phyloP scores from a whole-genome alignment of 2,888 invertebrate species.

The Brachyptera risi region DNA sequence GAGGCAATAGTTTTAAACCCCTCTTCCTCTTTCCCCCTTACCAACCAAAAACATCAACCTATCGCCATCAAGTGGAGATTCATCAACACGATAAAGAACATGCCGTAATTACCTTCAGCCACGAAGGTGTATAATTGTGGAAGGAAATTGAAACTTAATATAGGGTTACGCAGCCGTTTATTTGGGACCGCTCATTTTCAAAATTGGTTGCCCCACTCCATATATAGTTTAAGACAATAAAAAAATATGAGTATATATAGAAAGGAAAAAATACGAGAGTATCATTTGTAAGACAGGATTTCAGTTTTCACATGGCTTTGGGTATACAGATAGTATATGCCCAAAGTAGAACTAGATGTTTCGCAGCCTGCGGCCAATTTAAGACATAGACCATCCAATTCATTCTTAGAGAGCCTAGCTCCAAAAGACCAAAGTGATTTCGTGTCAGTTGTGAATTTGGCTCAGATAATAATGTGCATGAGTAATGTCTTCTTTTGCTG shows the following conservation, averaged over 20 bases:
- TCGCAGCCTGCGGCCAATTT: too few relatives aligned
- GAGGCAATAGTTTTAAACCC: neutral
- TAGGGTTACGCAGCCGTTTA: constrained; percentile 26
- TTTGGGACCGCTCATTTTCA: constrained; percentile 24
- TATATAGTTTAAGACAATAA: constrained; percentile 14
- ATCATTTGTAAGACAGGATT: too few relatives aligned
- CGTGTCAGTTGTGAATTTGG: too few relatives aligned
- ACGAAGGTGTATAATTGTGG: constrained; percentile 32
- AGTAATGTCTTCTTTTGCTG: too few relatives aligned
- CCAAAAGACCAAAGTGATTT: too few relatives aligned
- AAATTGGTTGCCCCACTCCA: constrained; percentile 28
- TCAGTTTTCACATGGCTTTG: too few relatives aligned
- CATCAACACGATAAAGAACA: constrained; percentile 28
- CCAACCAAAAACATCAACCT: neutral
- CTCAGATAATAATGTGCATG: too few relatives aligned
- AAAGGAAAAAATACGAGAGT: neutral
- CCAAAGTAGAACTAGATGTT: too few relatives aligned
- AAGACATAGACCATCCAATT: too few relatives aligned
- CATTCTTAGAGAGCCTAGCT: too few relatives aligned
- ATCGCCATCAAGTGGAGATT: constrained; percentile 21
- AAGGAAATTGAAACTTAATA: constrained; percentile 33
- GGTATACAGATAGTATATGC: too few relatives aligned
- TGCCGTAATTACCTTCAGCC: constrained; percentile 30
- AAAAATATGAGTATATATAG: too few relatives aligned
- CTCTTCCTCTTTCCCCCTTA: neutral